A percentile compares a stretch with the other conserved stretches of the same genome.
Evolutionary conservation across 2,113 vertebrate genomes (phyloP).

Genomic region (Psettodes erumei): DNA sequence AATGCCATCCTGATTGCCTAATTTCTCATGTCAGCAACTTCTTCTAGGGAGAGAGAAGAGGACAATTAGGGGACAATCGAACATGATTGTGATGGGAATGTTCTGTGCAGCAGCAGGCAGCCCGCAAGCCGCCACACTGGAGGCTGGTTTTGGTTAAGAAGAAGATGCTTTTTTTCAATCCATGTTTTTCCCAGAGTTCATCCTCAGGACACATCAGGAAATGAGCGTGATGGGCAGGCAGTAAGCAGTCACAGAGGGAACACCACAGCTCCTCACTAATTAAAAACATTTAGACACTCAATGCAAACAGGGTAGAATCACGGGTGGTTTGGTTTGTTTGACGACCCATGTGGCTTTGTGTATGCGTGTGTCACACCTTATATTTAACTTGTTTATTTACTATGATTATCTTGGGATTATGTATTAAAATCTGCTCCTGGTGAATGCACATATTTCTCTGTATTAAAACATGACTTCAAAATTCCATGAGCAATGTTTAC

Average conservation of each 20-base stretch:
- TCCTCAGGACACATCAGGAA: constrained; percentile 78
- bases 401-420: constrained; percentile 9
- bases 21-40: constrained; percentile 82
- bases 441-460: not conserved
- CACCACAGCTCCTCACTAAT: constrained; percentile 76
- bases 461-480: not conserved
- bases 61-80: constrained; percentile 78
- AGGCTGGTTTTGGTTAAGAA: constrained; percentile 74
- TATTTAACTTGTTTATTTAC: constrained; percentile 48
- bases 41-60: constrained; percentile 71
- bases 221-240: constrained; percentile 70
- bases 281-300: constrained; percentile 82
- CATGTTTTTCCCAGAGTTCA: constrained; percentile 76
- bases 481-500: not conserved
- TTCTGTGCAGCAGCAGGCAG: constrained; percentile 67
- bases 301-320: constrained; percentile 74
- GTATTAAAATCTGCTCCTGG: constrained; percentile 5
- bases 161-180: constrained; percentile 49
- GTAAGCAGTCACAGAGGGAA: constrained; percentile 73
- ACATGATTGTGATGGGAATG: constrained; percentile 71
- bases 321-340: constrained; percentile 69
- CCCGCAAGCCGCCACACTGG: constrained; percentile 47
- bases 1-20: constrained; percentile 78
- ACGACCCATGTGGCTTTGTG: constrained; percentile 53
- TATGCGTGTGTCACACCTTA: constrained; percentile 58